Conservation (phyloP, 2,113 vertebrate species). For the Bubo blakistoni region DNA sequence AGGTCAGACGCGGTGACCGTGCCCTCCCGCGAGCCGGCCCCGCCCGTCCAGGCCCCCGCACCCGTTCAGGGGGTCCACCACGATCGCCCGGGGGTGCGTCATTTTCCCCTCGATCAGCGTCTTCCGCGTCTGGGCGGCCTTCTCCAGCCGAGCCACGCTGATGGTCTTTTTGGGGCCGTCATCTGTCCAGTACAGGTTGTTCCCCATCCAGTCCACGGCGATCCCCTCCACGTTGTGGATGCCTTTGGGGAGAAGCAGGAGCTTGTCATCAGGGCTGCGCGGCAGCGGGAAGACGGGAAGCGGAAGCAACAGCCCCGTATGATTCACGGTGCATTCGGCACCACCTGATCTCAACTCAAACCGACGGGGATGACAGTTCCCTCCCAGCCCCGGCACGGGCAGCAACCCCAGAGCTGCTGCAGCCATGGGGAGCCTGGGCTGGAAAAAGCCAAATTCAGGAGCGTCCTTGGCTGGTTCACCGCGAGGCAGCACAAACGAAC, state of each 20-base stretch:
- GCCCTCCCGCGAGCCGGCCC: rapidly evolving
- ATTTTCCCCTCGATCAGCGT: slow-evolving; percentile 94
- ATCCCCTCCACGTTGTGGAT: slow-evolving; percentile 96
- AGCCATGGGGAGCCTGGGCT: not conserved
- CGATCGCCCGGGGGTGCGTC: slow-evolving; percentile 94
- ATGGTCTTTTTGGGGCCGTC: slow-evolving; percentile 97
- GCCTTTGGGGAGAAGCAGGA: slow-evolving; percentile 63
- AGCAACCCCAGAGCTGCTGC: not conserved
- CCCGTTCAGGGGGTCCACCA: slow-evolving; percentile 93
- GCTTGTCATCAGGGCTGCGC: not conserved
- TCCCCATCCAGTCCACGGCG: slow-evolving; percentile 97
- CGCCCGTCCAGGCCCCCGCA: slow-evolving; percentile 73
- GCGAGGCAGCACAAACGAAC: rapidly evolving
- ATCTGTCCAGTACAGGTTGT: slow-evolving; percentile 96
- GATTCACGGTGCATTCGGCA: rapidly evolving
- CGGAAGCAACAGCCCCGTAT: not conserved
- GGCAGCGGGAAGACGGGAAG: not conserved
- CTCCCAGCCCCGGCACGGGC: not conserved
- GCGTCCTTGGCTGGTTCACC: not conserved
- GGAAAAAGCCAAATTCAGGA: not conserved
- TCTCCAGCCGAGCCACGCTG: slow-evolving; percentile 91
- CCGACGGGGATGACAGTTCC: rapidly evolving
- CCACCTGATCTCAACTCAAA: rapidly evolving
- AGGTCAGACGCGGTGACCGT: rapidly evolving
- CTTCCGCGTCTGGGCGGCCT: slow-evolving; percentile 91